Percentiles rank a stretch among this genome's conserved stretches.
Conservation (phyloP, 2,888 invertebrate species). For the Girardia tigrina region DNA sequence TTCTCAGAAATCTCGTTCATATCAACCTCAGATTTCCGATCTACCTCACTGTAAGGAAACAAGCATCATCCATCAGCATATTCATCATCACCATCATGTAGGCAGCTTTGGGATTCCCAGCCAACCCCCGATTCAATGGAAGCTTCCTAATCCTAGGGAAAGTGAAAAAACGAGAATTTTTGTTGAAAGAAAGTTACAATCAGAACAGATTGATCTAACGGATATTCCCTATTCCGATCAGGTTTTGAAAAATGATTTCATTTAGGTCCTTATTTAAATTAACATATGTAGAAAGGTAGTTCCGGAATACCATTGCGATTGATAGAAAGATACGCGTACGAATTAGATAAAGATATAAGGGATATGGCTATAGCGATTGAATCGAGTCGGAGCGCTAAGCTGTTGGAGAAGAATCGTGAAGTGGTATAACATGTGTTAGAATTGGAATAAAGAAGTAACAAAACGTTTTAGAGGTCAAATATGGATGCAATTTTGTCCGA, state of each 20-base stretch:
- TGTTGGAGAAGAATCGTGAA: background rate
- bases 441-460: too few species aligned
- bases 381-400: background rate
- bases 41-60: slow-evolving; percentile 20
- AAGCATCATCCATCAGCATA: slow-evolving; percentile 13
- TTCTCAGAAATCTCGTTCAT: slow-evolving; percentile 7
- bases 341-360: slow-evolving; percentile 9
- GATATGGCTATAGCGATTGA: slow-evolving; percentile 4
- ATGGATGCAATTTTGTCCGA: slow-evolving; percentile 21
- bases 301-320: slow-evolving; percentile 11
- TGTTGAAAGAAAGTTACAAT: background rate
- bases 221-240: slow-evolving; percentile 17
- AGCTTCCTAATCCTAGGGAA: slow-evolving; percentile 13
- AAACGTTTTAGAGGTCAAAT: background rate
- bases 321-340: slow-evolving; percentile 3
- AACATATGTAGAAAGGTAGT: background rate
- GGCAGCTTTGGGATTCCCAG: background rate
- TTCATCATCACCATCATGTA: slow-evolving; percentile 23
- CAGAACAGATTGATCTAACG: background rate
- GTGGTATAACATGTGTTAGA: background rate
- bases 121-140: background rate
- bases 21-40: background rate
- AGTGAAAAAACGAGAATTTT: background rate
- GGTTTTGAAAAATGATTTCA: background rate
- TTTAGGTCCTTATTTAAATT: background rate